Evolutionary conservation across 1,140 invertebrate species (phyloP).

Genomic region (Metaphire vulgaris): DNA sequence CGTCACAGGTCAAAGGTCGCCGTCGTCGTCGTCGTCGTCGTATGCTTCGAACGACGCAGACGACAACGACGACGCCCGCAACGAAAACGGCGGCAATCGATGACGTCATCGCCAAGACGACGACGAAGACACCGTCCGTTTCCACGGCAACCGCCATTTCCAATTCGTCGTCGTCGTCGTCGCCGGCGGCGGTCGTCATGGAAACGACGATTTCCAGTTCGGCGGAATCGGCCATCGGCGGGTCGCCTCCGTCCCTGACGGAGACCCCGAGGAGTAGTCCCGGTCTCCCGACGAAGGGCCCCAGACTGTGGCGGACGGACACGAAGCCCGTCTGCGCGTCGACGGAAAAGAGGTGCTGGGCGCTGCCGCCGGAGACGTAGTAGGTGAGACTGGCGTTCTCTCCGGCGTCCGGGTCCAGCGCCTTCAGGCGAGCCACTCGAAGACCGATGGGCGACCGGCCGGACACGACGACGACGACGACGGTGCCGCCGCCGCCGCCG

Average conservation of each 20-base stretch:
- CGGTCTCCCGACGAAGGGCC: background rate
- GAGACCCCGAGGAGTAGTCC: background rate
- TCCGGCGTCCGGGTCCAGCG: conserved; percentile 19
- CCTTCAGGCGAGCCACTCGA: conserved; percentile 17
- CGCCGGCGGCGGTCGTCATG: too few relatives aligned
- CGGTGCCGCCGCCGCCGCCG: too few relatives aligned
- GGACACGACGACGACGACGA: conserved; percentile 21
- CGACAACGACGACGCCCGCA: background rate
- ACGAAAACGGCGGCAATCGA: background rate
- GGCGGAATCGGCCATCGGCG: background rate
- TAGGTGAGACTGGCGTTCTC: conserved; percentile 22
- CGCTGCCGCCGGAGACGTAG: conserved; percentile 4
- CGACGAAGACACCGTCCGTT: background rate
- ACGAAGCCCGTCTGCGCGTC: background rate
- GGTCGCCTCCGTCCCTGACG: conserved; percentile 1
- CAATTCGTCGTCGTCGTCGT: background rate
- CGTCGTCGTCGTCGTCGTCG: background rate
- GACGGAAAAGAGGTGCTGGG: conserved; percentile 10
- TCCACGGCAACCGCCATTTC: background rate
- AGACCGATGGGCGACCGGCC: background rate
- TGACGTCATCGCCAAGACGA: background rate
- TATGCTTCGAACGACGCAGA: background rate
- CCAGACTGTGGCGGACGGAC: background rate
- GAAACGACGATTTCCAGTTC: background rate
- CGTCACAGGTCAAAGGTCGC: background rate